A percentile compares a stretch with the other conserved stretches of the same genome.
Evolutionary conservation across 64 coral and sea anemone species (phyloP).

Genomic region (Actinia equina): DNA sequence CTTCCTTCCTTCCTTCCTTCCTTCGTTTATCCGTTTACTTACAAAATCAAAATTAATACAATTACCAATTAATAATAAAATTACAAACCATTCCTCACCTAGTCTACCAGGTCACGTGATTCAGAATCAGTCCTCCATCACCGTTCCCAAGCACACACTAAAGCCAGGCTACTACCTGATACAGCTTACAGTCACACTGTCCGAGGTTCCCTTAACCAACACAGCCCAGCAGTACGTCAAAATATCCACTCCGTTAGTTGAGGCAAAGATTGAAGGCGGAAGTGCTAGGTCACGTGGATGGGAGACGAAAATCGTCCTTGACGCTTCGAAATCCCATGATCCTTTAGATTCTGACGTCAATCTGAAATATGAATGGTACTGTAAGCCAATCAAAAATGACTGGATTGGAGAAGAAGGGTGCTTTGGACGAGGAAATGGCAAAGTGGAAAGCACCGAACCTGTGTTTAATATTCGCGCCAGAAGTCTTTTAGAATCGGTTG

Average conservation of each 20-base stretch:
- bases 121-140: conserved; percentile 54
- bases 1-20: too few species aligned
- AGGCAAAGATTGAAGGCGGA: conserved; percentile 66
- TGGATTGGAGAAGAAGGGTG: conserved; percentile 45
- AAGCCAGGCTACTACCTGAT: conserved; percentile 72
- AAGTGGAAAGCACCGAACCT: conserved; percentile 38
- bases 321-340: conserved; percentile 64
- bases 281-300: conserved; percentile 54
- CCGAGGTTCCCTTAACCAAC: conserved; percentile 20
- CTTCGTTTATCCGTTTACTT: too few species aligned
- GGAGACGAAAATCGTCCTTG: conserved; percentile 39
- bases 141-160: conserved; percentile 49
- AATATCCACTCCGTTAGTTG: conserved; percentile 42
- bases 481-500: conserved; percentile 50
- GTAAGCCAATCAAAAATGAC: conserved; percentile 11
- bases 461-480: conserved; percentile 34
- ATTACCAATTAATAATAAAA: too few species aligned
- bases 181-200: conserved; percentile 35
- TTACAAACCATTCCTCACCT: background rate
- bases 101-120: conserved; percentile 33
- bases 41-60: too few species aligned
- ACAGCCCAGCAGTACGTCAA: conserved; percentile 59
- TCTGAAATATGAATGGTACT: conserved; percentile 67
- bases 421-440: conserved; percentile 68
- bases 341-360: conserved; percentile 1